Evolutionary conservation across 2,888 invertebrate genomes (phyloP).

Genomic region (Cephus pulcher): DNA sequence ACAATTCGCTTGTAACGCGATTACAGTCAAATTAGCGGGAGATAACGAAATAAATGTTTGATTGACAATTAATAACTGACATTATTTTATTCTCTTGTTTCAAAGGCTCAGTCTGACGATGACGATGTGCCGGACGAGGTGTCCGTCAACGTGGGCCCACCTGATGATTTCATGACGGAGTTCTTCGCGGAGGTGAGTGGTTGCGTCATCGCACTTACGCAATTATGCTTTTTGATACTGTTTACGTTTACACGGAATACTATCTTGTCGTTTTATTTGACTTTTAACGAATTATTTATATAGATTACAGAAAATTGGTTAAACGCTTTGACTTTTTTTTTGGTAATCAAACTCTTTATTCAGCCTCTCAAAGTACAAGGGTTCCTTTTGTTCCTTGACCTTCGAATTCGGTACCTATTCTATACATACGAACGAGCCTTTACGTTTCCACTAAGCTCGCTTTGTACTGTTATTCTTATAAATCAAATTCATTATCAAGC

Average conservation of each 20-base stretch:
- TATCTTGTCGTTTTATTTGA: neutral
- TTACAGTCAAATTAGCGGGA: neutral
- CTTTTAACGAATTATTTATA: neutral
- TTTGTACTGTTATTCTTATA: neutral
- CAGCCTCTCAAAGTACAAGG: neutral
- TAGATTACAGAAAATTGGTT: neutral
- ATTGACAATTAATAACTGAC: neutral
- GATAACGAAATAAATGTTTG: neutral
- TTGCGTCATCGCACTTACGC: neutral
- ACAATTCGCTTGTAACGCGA: neutral
- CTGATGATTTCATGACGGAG: slow-evolving; percentile 98
- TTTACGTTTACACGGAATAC: neutral
- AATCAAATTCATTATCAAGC: neutral
- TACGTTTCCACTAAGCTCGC: neutral
- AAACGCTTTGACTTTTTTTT: neutral
- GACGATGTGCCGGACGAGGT: slow-evolving; percentile 95
- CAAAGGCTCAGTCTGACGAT: slow-evolving; percentile 97
- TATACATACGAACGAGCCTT: neutral
- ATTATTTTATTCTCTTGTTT: slow-evolving; percentile 42
- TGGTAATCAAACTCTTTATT: neutral
- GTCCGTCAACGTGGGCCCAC: slow-evolving; percentile 93
- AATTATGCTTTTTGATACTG: neutral
- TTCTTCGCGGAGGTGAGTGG: slow-evolving; percentile 96
- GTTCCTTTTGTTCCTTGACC: neutral
- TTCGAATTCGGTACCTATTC: neutral